Percentiles rank a stretch among this genome's conserved stretches.
These are phyloP conservation scores for Drosophila bocqueti DNA, from an alignment of 1,140 invertebrate genomes.

Conservation along the genomic window DNA sequence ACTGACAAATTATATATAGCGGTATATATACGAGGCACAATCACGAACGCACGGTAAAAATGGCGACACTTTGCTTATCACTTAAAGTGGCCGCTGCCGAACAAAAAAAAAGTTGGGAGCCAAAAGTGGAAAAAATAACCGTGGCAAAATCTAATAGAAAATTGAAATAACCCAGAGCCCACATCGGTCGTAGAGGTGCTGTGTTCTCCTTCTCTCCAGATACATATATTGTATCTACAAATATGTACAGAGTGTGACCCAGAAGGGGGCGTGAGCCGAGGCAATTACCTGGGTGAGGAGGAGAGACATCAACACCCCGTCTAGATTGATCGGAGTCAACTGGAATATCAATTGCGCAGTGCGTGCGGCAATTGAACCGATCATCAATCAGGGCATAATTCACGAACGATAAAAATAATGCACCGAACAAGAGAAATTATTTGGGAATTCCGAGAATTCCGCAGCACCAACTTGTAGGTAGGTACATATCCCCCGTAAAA, in stretches of 20 bases:
- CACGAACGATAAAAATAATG: slow-evolving; percentile 44
- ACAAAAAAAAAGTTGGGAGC: slow-evolving; percentile 19
- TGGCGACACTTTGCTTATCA: slow-evolving; percentile 76
- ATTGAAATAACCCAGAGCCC: slow-evolving; percentile 27
- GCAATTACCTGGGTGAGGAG: slow-evolving; percentile 37
- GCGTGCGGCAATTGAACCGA: slow-evolving; percentile 46
- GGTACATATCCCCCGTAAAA: neutral
- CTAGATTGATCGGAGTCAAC: slow-evolving; percentile 50
- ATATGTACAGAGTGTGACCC: neutral
- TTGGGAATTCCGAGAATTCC: slow-evolving; percentile 37
- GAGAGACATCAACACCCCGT: slow-evolving; percentile 12
- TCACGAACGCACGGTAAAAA: slow-evolving; percentile 41
- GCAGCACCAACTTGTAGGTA: neutral
- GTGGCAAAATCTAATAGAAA: slow-evolving; percentile 60
- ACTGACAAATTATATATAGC: slow-evolving; percentile 46
- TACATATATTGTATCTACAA: neutral
- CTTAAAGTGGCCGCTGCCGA: slow-evolving; percentile 67
- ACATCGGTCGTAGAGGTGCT: neutral
- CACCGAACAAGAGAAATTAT: slow-evolving; percentile 38
- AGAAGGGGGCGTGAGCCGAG: slow-evolving; percentile 18
- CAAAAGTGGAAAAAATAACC: slow-evolving; percentile 30
- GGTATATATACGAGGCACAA: slow-evolving; percentile 34
- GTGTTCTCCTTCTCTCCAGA: neutral
- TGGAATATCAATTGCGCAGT: slow-evolving; percentile 44
- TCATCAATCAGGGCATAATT: slow-evolving; percentile 45